Conservation (phyloP, 2,888 invertebrate species). For the Oligia fasciuncula region DNA sequence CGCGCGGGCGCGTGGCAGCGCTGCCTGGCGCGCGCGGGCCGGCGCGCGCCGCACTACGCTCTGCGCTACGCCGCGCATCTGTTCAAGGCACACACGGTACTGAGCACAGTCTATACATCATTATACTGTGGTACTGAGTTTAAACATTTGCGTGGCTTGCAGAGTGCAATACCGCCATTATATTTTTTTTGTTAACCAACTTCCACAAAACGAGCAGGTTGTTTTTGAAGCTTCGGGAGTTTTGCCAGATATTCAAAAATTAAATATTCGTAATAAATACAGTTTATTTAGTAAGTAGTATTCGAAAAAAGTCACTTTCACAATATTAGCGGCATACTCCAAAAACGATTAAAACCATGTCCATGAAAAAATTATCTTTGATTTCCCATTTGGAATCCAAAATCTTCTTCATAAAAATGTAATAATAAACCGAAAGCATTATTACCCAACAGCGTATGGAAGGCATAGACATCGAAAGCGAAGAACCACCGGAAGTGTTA, state of each 20-base stretch:
- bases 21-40: conserved; percentile 84
- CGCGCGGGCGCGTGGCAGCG: conserved; percentile 86
- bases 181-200: background rate
- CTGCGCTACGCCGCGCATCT: conserved; percentile 83
- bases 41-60: conserved; percentile 83
- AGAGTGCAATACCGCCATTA: background rate
- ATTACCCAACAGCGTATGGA: conserved; percentile 80
- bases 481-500: conserved; percentile 82
- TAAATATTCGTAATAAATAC: background rate
- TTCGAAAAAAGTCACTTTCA: background rate
- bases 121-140: conserved; percentile 64
- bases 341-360: background rate
- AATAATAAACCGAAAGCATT: background rate
- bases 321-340: background rate
- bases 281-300: background rate
- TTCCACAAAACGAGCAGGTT: background rate
- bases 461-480: conserved; percentile 82
- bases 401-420: background rate
- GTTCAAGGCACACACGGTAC: conserved; percentile 82
- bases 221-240: background rate
- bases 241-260: background rate
- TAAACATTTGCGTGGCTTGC: background rate
- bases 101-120: background rate
- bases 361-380: background rate
- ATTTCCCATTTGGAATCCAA: background rate